A percentile compares a stretch with the other conserved stretches of the same genome.
phyloP scores from a whole-genome alignment of 2,888 invertebrate genomes.

The Drosophila anomelani region DNA sequence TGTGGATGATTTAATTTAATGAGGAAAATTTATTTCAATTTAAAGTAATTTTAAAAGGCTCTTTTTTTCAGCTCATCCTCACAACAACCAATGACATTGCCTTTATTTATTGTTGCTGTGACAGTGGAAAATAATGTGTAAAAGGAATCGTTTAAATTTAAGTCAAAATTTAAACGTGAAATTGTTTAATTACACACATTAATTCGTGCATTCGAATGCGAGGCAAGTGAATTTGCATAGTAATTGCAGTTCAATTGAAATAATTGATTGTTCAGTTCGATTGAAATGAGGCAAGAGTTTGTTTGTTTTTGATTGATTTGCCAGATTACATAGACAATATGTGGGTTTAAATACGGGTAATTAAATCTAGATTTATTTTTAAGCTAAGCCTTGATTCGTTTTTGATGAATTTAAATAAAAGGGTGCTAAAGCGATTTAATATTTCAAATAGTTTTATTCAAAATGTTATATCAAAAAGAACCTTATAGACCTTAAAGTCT shows the following conservation, averaged over 20 bases:
- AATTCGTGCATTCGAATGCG: constrained; percentile 1
- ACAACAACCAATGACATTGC: constrained; percentile 12
- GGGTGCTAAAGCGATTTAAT: neutral
- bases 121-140: constrained; percentile 20
- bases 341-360: neutral
- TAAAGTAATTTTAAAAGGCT: constrained; percentile 13
- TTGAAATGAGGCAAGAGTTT: constrained; percentile 13
- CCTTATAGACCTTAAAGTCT: neutral
- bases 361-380: neutral
- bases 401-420: neutral
- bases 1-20: constrained; percentile 9
- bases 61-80: neutral
- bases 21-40: constrained; percentile 11
- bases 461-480: neutral
- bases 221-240: constrained; percentile 29
- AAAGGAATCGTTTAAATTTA: constrained; percentile 22
- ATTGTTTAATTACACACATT: constrained; percentile 27
- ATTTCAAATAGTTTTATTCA: neutral
- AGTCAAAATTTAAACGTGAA: constrained; percentile 30
- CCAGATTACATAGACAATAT: constrained; percentile 6
- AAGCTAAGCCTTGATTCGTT: neutral
- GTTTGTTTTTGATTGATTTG: constrained; percentile 42
- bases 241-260: constrained; percentile 31
- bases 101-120: neutral
- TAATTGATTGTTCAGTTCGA: constrained; percentile 32